Evolutionary conservation across 2,888 invertebrate genomes (phyloP).

Genomic region (Salticus scenicus): DNA sequence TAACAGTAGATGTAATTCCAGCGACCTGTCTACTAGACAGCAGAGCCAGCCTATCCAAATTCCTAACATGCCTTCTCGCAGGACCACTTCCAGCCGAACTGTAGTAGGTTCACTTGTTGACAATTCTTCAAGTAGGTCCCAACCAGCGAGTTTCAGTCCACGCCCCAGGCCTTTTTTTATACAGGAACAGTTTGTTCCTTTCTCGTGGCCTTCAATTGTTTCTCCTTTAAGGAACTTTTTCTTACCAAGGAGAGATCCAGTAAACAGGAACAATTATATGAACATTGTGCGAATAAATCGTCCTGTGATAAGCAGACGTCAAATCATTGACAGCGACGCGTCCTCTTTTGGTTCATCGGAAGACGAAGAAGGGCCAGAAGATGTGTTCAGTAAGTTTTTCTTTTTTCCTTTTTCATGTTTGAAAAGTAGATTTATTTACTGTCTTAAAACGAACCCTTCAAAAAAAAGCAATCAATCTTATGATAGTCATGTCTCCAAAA

Average conservation of each 20-base stretch:
- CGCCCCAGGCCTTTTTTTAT: background rate
- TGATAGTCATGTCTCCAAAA: too few relatives aligned
- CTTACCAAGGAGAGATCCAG: constrained; percentile 4
- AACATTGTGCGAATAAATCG: background rate
- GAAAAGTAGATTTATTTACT: too few relatives aligned
- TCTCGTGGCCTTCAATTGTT: background rate
- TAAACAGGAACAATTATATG: background rate
- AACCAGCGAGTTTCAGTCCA: background rate
- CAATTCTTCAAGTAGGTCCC: background rate
- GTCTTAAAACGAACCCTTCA: too few relatives aligned
- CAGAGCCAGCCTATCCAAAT: constrained; percentile 44
- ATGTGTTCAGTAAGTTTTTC: constrained; percentile 23
- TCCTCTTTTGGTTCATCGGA: constrained; percentile 6
- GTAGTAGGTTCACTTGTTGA: background rate
- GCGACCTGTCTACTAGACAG: constrained; percentile 16
- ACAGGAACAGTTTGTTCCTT: background rate
- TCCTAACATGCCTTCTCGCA: background rate
- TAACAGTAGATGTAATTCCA: constrained; percentile 15
- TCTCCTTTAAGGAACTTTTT: background rate
- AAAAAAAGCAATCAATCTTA: too few relatives aligned
- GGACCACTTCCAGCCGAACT: background rate
- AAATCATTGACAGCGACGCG: constrained; percentile 31
- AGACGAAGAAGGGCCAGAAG: constrained; percentile 22
- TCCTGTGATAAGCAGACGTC: constrained; percentile 17
- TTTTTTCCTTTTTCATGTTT: background rate